A percentile compares a stretch with the other conserved stretches of the same genome.
phyloP scores from a whole-genome alignment of 92 coral and sea anemone species.

The Phenganax subtilis region DNA sequence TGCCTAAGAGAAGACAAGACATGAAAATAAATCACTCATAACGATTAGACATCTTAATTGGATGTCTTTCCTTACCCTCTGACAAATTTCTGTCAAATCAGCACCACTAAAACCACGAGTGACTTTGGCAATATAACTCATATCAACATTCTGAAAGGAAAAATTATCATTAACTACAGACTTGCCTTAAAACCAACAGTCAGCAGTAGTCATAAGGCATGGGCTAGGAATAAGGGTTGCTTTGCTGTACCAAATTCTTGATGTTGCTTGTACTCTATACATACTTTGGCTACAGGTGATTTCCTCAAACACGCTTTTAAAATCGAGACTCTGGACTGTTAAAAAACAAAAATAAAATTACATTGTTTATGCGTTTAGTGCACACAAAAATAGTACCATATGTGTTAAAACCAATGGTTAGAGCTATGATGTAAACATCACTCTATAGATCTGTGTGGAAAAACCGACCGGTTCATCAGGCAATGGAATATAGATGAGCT shows the following conservation, averaged over 20 bases:
- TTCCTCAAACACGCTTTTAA: constrained; percentile 83
- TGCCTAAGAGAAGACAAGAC: constrained; percentile 53
- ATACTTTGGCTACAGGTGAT: constrained; percentile 90
- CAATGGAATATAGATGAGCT: constrained; percentile 91
- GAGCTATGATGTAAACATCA: background rate
- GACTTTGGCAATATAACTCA: constrained; percentile 85
- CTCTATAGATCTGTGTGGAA: background rate
- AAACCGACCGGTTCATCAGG: constrained; percentile 88
- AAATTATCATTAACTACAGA: background rate
- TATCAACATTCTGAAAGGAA: constrained; percentile 72
- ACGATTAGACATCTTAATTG: too few species aligned
- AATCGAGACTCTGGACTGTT: constrained; percentile 87
- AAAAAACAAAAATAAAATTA: background rate
- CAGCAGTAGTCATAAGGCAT: background rate
- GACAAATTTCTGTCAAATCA: constrained; percentile 96
- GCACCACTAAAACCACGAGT: constrained; percentile 99
- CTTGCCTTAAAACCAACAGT: background rate
- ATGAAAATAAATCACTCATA: too few species aligned
- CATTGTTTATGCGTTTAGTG: background rate
- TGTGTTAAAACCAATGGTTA: too few species aligned
- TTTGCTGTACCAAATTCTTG: background rate
- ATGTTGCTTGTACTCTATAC: background rate
- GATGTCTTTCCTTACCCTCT: constrained; percentile 59
- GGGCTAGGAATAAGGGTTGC: too few species aligned
- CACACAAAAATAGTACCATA: background rate